Evolutionary conservation across 2,797 vertebrate species (phyloP), one percentile per base, ranked within the genome.

Genomic region (Saxicola maurus): DNA sequence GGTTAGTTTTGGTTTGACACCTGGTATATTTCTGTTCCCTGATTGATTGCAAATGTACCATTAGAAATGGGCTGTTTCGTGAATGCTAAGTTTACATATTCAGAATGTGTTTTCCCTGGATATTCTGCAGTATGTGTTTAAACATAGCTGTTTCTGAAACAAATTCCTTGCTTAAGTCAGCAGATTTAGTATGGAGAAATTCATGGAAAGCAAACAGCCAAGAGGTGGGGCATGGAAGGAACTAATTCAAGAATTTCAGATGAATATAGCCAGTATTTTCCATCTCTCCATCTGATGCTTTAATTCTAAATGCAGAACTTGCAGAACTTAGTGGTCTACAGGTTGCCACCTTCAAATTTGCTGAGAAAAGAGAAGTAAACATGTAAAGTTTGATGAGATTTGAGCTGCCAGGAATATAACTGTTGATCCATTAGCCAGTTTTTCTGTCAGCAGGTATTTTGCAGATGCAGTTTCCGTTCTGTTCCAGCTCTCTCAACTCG

Each of bases 121-220:
- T 85, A 78, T 87, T 94, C 72, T 72, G 57, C 61, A 85, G 62
- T 52, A 35, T 56, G 25, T 64, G 38, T 93, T 92, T 86, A 90
- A 91, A 89, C 56, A 60, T 69, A 78, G 48, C 80, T 90, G 42
- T 71, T 95, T 89, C 82, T 86, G 93, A 92, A 82, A 89, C 51
- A 66, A 86, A 91, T 91, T 94, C 85, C 60, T 87, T 83, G 87
- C 89, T 90, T 86, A 76, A 67, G 15, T 93, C 90, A 92, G 89
- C 89, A 91, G 75, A 69, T 66, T 86, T 82, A 49, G 18, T 76
- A 49, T 1, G 2, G 45, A 87, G 82, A 93, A 91, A 71, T 87
- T 78, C 0, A 76, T 23, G 46, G 89, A 92, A 89, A 92, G 80
- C 62, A 94, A 92, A 66, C 31, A 83, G 64, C 67, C 74, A 71